Evolutionary conservation across 2,888 invertebrate species (phyloP).

Genomic region (Sisyra terminalis): DNA sequence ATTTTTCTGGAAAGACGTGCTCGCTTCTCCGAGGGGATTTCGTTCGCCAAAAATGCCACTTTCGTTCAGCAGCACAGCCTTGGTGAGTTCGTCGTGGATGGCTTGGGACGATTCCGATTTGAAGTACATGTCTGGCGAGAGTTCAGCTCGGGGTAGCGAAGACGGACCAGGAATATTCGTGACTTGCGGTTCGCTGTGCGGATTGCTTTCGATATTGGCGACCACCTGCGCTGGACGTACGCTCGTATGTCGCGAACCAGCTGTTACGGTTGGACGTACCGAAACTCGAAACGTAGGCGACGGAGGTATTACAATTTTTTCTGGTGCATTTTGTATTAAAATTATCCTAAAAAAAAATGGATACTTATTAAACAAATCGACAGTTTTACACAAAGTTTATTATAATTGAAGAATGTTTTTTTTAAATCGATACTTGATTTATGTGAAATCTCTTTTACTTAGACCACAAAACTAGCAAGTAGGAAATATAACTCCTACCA

Average conservation of each 20-base stretch:
- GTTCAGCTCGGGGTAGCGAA: too few species aligned
- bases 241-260: background rate
- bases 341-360: conserved; percentile 48
- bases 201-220: conserved; percentile 45
- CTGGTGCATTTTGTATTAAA: conserved; percentile 82
- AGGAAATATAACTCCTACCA: too few species aligned
- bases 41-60: conserved; percentile 11
- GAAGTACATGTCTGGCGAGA: too few species aligned
- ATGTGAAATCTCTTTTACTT: too few species aligned
- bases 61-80: conserved; percentile 4
- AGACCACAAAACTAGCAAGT: too few species aligned
- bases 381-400: too few species aligned
- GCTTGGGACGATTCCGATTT: too few species aligned
- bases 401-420: too few species aligned
- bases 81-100: background rate
- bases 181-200: conserved; percentile 12
- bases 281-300: conserved; percentile 34
- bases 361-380: background rate
- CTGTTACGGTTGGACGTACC: conserved; percentile 16
- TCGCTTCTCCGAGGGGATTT: conserved; percentile 1
- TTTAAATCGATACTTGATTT: too few species aligned
- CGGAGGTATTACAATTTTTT: conserved; percentile 50
- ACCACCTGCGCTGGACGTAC: conserved; percentile 29
- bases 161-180: too few species aligned
- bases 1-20: too few species aligned